Evolutionary conservation across 2,113 vertebrate species (phyloP).

Genomic region (Pelecanus crispus): DNA sequence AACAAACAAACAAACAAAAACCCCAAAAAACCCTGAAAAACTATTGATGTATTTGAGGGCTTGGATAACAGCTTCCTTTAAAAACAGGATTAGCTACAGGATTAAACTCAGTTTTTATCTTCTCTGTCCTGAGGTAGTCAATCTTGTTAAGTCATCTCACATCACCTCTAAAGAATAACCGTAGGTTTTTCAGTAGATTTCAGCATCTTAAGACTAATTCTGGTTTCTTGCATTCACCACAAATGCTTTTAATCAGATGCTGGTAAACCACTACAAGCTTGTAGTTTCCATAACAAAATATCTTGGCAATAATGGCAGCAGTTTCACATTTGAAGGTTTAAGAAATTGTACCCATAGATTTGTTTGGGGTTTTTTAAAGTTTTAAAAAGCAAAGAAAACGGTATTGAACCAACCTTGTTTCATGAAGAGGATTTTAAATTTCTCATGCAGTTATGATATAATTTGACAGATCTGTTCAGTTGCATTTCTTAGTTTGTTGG

Average conservation of each 20-base stretch:
- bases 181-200: neutral
- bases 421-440: neutral
- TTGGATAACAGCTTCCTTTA: neutral
- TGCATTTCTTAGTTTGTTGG: neutral
- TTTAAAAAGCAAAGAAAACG: neutral
- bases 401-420: neutral
- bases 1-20: no score
- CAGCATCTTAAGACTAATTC: neutral
- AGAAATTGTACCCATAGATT: slow-evolving; percentile 25
- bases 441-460: neutral
- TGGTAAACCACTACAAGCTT: neutral
- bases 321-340: neutral
- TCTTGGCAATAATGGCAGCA: neutral
- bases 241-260: slow-evolving; percentile 14
- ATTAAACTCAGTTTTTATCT: neutral
- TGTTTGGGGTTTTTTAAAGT: neutral
- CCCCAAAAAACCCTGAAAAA: neutral
- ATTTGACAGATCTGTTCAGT: neutral
- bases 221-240: neutral
- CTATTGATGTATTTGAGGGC: neutral
- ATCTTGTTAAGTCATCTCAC: neutral
- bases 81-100: neutral
- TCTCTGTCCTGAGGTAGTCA: neutral
- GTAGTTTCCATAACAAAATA: neutral
- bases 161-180: neutral